These are phyloP conservation scores for Mustelus asterias DNA, from an alignment of 2,113 vertebrate genomes.

Conservation along the genomic window DNA sequence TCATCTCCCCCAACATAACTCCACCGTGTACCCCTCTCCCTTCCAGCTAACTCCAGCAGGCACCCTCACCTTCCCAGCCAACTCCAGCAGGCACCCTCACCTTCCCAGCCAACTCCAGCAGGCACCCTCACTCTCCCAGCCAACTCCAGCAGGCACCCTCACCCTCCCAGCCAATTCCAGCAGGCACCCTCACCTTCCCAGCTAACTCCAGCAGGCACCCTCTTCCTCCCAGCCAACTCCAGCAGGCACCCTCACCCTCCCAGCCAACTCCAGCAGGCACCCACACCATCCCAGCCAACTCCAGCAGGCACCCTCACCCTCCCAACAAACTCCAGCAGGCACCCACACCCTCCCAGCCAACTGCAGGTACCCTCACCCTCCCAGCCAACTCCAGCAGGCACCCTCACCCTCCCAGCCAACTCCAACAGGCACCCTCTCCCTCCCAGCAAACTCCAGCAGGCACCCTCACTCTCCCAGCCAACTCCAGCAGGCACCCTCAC, in stretches of 20 bases:
- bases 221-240: not conserved
- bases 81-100: not conserved
- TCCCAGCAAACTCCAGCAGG: constrained; percentile 23
- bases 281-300: not conserved
- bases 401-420: constrained; percentile 26
- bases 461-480: constrained; percentile 9
- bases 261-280: too few species aligned
- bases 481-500: not conserved
- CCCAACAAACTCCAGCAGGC: not conserved
- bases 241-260: not conserved
- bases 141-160: not conserved
- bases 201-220: not conserved
- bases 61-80: constrained; percentile 24
- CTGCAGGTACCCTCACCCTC: too few species aligned
- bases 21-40: not conserved
- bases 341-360: too few species aligned
- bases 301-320: not conserved
- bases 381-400: constrained; percentile 11
- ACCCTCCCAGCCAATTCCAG: not conserved
- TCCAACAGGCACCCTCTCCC: not conserved
- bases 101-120: not conserved
- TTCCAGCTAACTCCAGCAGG: not conserved
- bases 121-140: not conserved
- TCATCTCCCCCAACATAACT: not conserved
- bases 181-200: not conserved